Evolutionary conservation across 2,888 invertebrate species (phyloP).

Genomic region (Yponomeuta sedellus): DNA sequence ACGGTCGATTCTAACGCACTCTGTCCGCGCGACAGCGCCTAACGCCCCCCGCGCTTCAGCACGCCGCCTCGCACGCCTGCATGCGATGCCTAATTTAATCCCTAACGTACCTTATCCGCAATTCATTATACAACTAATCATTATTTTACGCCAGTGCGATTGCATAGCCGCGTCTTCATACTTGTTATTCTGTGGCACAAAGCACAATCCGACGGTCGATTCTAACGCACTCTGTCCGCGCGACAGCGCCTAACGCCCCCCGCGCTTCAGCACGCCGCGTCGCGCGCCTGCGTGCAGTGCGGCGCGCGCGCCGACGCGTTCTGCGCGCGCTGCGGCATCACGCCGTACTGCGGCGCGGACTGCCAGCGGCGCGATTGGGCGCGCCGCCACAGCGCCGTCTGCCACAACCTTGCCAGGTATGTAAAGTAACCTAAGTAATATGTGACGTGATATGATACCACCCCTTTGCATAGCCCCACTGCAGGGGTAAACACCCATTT

Average conservation of each 20-base stretch:
- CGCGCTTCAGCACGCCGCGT: slow-evolving; percentile 42
- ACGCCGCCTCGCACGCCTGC: too few species aligned
- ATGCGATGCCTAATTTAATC: too few species aligned
- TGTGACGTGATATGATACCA: too few species aligned
- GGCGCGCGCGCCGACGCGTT: slow-evolving; percentile 36
- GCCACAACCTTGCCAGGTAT: slow-evolving; percentile 54
- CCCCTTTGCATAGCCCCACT: too few species aligned
- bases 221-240: background rate
- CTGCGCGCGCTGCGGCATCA: slow-evolving; percentile 52
- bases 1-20: background rate
- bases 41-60: too few species aligned
- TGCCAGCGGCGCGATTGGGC: slow-evolving; percentile 7
- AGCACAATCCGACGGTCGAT: background rate
- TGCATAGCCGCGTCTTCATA: too few species aligned
- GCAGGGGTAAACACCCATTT: too few species aligned
- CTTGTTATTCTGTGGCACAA: too few species aligned
- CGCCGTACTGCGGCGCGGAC: slow-evolving; percentile 50
- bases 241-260: slow-evolving; percentile 32
- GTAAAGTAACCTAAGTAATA: slow-evolving; percentile 21
- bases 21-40: too few species aligned
- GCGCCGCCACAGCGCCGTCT: slow-evolving; percentile 30
- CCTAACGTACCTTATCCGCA: too few species aligned
- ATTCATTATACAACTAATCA: too few species aligned
- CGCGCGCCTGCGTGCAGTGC: slow-evolving; percentile 46
- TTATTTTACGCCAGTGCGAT: too few species aligned